These are phyloP conservation scores for Apis cerana DNA, from an alignment of 1,140 invertebrate species.

Conservation along the genomic window DNA sequence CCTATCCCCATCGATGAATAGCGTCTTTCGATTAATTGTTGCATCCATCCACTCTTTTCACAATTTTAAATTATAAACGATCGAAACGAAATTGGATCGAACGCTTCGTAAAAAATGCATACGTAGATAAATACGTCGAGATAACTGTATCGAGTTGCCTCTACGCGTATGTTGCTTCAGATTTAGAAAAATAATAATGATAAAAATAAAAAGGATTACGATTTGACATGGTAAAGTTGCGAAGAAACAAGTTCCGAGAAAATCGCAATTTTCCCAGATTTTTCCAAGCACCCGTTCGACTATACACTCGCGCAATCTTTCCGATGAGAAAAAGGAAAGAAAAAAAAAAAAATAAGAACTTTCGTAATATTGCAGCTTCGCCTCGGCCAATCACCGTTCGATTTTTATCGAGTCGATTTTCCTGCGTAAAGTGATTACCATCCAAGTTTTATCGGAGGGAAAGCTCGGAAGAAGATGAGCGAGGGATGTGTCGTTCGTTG, in stretches of 20 bases:
- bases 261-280: neutral
- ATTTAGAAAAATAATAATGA: too few relatives aligned
- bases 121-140: too few relatives aligned
- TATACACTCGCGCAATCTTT: neutral
- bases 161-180: too few relatives aligned
- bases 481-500: neutral
- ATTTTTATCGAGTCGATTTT: conserved; percentile 1
- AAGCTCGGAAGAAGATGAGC: neutral
- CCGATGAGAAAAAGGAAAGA: neutral
- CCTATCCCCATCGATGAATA: neutral
- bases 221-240: too few relatives aligned
- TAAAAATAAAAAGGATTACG: too few relatives aligned
- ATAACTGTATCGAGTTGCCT: too few relatives aligned
- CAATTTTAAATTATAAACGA: neutral
- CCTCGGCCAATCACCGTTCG: neutral
- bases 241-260: neutral
- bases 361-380: neutral
- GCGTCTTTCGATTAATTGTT: neutral
- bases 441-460: neutral
- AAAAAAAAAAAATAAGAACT: neutral
- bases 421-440: conserved; percentile 19
- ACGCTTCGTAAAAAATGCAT: too few relatives aligned
- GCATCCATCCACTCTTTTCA: neutral
- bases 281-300: neutral
- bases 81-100: too few relatives aligned